Evolutionary conservation across 2,888 invertebrate genomes (phyloP), one percentile per base, ranked within the genome.

Genomic region (Agriotes lineatus): DNA sequence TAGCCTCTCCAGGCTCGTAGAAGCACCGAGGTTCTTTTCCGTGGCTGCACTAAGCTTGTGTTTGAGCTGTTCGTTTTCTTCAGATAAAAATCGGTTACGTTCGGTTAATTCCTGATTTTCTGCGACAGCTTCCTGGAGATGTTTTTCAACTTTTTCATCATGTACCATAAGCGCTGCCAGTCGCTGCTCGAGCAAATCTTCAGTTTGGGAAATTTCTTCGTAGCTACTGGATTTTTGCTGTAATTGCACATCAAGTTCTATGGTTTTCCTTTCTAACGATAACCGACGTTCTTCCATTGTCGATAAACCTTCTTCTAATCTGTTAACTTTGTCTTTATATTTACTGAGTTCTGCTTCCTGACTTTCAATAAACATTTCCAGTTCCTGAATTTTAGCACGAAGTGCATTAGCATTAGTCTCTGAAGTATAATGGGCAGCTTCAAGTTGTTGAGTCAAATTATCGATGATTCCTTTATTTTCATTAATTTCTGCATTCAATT

Each of bases 311-410:
- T 93, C 91, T 79, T 93, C 90, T 35, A 93, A 86, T 33, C 88
- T 88, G 30, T 86, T 85, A 37, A 90, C 88, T 75, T 90, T 89
- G 5, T 87, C 88, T 75, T 90, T 90, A 62, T 90, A 89, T 76
- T 89, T 89, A 1, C 81, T 84, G 56, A 91, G 86, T 77, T 93
- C 93, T 22, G 86, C 82, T 81, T 93, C 91, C 66, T 93, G 84
- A 37, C 88, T 90, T 82, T 94, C 93, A 62, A 93, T 90, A 70
- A 90, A 91, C 52, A 91, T 86, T 79, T 93, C 91, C 69, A 91
- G 86, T 81, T 94, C 93, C 79, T 91, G 91, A 9, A 94, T 81
- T 83, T 93, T 93, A 1, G 91, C 90, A 70, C 91, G 88, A 58
- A 88, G 85, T 76, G 85, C 20, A 72, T 89, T 18, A 61, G 83